Conservation (phyloP, 2,888 invertebrate genomes). For the Villa cingulata region DNA sequence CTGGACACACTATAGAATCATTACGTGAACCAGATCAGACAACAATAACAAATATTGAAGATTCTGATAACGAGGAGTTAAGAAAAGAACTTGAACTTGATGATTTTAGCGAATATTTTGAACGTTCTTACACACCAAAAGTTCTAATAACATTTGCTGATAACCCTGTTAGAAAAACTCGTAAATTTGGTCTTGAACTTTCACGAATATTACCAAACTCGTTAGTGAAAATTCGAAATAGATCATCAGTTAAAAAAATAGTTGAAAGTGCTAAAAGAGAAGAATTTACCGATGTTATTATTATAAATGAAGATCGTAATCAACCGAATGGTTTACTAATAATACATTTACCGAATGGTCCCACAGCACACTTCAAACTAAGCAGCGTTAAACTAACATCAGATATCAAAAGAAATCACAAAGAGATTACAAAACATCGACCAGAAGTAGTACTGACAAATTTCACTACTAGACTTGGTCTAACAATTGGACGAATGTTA, state of each 20-base stretch:
- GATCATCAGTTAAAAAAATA: constrained; percentile 85
- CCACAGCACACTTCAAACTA: constrained; percentile 90
- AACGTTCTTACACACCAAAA: constrained; percentile 77
- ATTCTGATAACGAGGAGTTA: constrained; percentile 62
- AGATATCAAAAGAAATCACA: constrained; percentile 63
- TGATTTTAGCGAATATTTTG: constrained; percentile 79
- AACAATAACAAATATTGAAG: constrained; percentile 57
- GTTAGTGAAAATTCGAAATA: constrained; percentile 68
- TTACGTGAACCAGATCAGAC: constrained; percentile 87
- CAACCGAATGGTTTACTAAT: constrained; percentile 86
- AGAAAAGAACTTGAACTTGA: constrained; percentile 63
- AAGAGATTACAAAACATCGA: constrained; percentile 70
- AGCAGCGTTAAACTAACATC: constrained; percentile 84
- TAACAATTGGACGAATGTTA: constrained; percentile 82
- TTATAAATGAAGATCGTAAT: constrained; percentile 89
- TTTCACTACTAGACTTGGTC: constrained; percentile 87
- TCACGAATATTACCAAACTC: constrained; percentile 87
- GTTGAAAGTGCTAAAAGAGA: constrained; percentile 69
- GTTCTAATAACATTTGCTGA: constrained; percentile 92
- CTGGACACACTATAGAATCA: constrained; percentile 88
- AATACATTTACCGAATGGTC: constrained; percentile 90
- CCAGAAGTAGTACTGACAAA: constrained; percentile 95
- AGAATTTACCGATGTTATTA: constrained; percentile 73
- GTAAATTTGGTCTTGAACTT: constrained; percentile 86
- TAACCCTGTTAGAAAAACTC: constrained; percentile 76